Conservation (phyloP, 1,140 invertebrate genomes). For the Dufourea novaeangliae region DNA sequence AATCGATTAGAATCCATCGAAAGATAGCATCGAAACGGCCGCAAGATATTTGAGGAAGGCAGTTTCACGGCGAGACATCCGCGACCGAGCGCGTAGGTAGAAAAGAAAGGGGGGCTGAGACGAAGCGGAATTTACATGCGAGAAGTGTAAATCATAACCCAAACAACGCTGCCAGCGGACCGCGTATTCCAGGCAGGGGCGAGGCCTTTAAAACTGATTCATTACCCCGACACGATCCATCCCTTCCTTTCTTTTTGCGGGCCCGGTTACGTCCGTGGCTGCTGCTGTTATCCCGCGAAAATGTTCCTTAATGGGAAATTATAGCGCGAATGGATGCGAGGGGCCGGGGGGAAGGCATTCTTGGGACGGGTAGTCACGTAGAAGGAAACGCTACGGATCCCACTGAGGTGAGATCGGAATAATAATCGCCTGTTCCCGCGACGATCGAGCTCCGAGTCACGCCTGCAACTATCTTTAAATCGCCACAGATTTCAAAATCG, state of each 20-base stretch:
- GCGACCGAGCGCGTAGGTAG: neutral
- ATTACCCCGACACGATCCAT: slow-evolving; percentile 60
- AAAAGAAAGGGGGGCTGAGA: slow-evolving; percentile 27
- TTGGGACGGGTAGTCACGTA: slow-evolving; percentile 17
- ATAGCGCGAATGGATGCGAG: slow-evolving; percentile 55
- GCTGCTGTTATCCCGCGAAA: slow-evolving; percentile 42
- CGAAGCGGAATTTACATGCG: slow-evolving; percentile 53
- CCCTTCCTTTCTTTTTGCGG: slow-evolving; percentile 12
- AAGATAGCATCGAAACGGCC: neutral
- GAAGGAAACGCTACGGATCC: slow-evolving; percentile 8
- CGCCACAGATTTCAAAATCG: no score
- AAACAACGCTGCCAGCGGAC: slow-evolving; percentile 61
- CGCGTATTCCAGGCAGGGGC: slow-evolving; percentile 65
- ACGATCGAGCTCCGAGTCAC: neutral
- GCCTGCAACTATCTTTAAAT: no score
- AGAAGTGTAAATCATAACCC: slow-evolving; percentile 67
- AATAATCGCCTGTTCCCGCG: slow-evolving; percentile 30
- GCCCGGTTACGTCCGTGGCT: neutral
- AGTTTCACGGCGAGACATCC: neutral
- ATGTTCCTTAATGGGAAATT: slow-evolving; percentile 71
- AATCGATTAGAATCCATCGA: neutral
- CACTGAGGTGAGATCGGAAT: slow-evolving; percentile 16
- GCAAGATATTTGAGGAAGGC: neutral
- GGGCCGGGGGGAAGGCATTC: neutral
- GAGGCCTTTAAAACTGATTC: slow-evolving; percentile 77